A percentile compares a stretch with the other conserved stretches of the same genome.
Evolutionary conservation across 1,140 invertebrate genomes (phyloP).

Genomic region (Holotrichia oblita): DNA sequence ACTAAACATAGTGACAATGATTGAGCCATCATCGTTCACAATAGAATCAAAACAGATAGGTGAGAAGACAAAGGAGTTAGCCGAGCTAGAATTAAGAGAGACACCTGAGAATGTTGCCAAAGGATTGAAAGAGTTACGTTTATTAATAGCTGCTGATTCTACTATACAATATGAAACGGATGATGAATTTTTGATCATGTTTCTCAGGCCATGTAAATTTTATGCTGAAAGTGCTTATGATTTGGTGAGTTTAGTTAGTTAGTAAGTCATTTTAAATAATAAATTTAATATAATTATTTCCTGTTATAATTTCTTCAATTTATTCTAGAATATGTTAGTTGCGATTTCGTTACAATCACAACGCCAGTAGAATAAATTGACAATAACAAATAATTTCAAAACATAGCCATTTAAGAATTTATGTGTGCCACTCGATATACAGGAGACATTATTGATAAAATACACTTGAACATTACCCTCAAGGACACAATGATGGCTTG

Average conservation of each 20-base stretch:
- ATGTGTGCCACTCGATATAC: too few relatives aligned
- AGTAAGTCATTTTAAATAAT: too few relatives aligned
- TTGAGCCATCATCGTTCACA: slow-evolving; percentile 5
- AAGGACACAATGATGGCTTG: too few relatives aligned
- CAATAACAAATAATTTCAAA: too few relatives aligned
- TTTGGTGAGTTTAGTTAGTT: slow-evolving; percentile 65
- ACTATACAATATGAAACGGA: slow-evolving; percentile 73
- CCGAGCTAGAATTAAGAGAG: slow-evolving; percentile 71
- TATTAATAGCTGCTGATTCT: slow-evolving; percentile 69
- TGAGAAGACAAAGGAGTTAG: slow-evolving; percentile 63
- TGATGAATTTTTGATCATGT: slow-evolving; percentile 76
- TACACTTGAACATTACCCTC: too few relatives aligned
- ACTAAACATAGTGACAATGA: neutral
- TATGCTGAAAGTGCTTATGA: slow-evolving; percentile 78
- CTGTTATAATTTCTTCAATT: too few relatives aligned
- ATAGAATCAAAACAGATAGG: slow-evolving; percentile 44
- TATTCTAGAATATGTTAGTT: too few relatives aligned
- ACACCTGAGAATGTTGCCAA: slow-evolving; percentile 69
- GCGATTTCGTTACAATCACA: too few relatives aligned
- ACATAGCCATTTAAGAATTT: too few relatives aligned
- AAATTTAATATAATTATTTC: too few relatives aligned
- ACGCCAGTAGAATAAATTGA: too few relatives aligned
- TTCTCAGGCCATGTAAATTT: slow-evolving; percentile 79
- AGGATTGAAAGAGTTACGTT: slow-evolving; percentile 66
- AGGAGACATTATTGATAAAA: too few relatives aligned